phyloP scores from a whole-genome alignment of 2,797 vertebrate species.

The Trachops cirrhosus region DNA sequence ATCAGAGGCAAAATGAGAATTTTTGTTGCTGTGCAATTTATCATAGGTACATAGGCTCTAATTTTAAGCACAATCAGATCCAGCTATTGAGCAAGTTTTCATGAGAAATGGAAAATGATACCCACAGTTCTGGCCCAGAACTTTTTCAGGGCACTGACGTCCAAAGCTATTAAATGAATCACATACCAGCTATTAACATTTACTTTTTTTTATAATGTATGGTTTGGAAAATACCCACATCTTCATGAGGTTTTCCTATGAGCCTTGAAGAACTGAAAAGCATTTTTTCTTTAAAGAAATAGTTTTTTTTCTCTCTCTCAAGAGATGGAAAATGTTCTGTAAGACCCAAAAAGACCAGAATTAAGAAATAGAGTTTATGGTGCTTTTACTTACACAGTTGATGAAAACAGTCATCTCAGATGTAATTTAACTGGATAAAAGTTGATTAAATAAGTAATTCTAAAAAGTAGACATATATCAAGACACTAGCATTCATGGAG shows the following conservation, averaged over 20 bases:
- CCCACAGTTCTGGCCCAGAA: neutral
- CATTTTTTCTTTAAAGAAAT: neutral
- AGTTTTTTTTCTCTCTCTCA: neutral
- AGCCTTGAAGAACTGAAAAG: neutral
- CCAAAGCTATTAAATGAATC: conserved; percentile 6
- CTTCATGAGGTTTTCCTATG: neutral
- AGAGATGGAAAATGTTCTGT: neutral
- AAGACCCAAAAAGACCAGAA: neutral
- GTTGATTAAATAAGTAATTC: neutral
- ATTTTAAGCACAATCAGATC: neutral
- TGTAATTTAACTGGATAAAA: neutral
- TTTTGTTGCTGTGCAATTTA: neutral
- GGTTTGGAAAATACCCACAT: conserved; percentile 36
- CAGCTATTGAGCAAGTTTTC: neutral
- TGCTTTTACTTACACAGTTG: neutral
- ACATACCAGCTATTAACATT: neutral
- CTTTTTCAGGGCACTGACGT: neutral
- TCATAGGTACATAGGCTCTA: neutral
- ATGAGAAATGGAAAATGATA: neutral
- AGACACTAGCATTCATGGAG: neutral
- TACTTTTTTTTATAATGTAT: neutral
- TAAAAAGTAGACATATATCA: neutral
- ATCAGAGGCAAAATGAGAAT: conserved; percentile 22
- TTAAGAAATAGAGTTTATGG: neutral
- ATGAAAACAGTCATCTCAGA: neutral